phyloP scores from a whole-genome alignment of 2,113 vertebrate genomes.

The Isichthys henryi region DNA sequence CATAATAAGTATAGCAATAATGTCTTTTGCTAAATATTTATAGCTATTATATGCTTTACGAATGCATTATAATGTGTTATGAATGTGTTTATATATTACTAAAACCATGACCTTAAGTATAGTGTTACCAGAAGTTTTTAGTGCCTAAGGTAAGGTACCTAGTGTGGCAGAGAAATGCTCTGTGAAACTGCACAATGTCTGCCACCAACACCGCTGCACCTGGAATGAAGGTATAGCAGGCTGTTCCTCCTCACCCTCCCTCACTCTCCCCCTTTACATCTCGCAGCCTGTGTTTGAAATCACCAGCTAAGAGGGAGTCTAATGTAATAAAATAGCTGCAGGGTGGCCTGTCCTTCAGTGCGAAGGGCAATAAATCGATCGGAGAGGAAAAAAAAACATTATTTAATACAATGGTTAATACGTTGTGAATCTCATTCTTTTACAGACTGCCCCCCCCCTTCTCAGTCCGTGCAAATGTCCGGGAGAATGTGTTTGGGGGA shows the following conservation, averaged over 20 bases:
- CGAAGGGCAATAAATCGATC: constrained; percentile 1
- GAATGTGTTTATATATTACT: too few relatives aligned
- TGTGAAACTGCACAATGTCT: not conserved
- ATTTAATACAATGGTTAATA: constrained; percentile 14
- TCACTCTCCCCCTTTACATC: not conserved
- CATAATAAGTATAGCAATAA: too few relatives aligned
- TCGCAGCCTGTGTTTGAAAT: not conserved
- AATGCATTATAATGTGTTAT: too few relatives aligned
- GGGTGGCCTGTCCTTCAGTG: not conserved
- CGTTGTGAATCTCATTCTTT: constrained; percentile 10
- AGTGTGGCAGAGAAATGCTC: not conserved
- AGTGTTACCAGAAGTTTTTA: not conserved
- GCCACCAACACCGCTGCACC: not conserved
- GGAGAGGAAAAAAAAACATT: constrained; percentile 5
- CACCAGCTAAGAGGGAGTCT: constrained; percentile 10
- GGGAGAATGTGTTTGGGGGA: constrained; percentile 9
- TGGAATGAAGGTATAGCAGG: not conserved
- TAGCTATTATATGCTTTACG: too few relatives aligned
- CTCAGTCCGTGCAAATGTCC: not conserved
- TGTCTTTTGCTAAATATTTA: too few relatives aligned
- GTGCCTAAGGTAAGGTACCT: not conserved
- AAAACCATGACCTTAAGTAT: too few relatives aligned
- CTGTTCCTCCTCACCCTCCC: not conserved
- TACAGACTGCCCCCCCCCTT: not conserved
- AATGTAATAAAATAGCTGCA: not conserved